Base-by-base conservation (phyloP, 2,888 invertebrate species). In the Linnaemya vulpina region DNA sequence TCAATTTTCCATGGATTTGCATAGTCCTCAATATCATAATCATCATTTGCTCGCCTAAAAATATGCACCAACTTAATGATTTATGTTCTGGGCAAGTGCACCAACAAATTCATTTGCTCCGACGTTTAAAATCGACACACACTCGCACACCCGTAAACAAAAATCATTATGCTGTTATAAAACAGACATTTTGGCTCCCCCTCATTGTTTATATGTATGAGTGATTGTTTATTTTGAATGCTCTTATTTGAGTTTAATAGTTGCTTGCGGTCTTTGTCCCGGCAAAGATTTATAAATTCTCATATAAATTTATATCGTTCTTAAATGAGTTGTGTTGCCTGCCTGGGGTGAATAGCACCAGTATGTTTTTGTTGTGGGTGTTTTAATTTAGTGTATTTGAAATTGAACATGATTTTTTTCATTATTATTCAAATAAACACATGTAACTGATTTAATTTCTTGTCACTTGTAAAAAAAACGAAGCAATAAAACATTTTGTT, bases 191-290 rank as follows among this genome's bases (percentile, higher is more conserved):
- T 49, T 51, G 60, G 11, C 80, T 53, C 51, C 74, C 67, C 68
- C 68, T 68, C 30, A 53, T 20, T 67, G n/a, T 30, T 30, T 5
- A 30, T 30, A 5, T 58, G 51, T 35, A 38, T 58, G 51, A 74
- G 51, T 35, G 65, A 53, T 8, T 15, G 25, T 25, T 20, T 62
- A 13, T 35, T 40, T 10, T 9, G 40, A 30, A 49, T 77, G 10
- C 22, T 20, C 40, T 11, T 35, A 46, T 53, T 35, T 71, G 13
- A 49, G 58, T 51, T 30, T 68, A 80, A 68, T 68, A 74, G 40
- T 74, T 80, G 80, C 74, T 74, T 38, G 51, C 74, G 53, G 58
- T 51, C 74, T 74, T 68, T 68, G 68, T 62, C 74, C 62, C 51
- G 62, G 43, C 60, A 53, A 68, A 80, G 22, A 73, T 80, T 60